Base-by-base conservation (phyloP, 2,797 vertebrate species). In the Xyrichtys novacula region DNA sequence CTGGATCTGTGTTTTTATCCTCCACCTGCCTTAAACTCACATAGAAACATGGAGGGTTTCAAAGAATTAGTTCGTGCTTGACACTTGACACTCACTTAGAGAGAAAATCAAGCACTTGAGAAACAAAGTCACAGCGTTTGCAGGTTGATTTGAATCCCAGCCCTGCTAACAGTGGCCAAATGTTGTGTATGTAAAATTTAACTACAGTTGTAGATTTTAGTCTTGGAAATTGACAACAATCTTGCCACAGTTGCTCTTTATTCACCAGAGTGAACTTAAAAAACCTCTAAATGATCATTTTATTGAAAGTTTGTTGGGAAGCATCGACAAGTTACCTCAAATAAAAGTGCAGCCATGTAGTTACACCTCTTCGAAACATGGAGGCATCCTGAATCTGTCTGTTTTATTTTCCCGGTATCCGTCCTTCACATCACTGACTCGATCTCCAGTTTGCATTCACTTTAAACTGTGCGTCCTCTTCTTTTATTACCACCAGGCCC, bases 401-500 rank as follows among this genome's bases (percentile, higher is more conserved):
- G 42, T 23, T 34, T 29, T 43, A 11, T 52, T 62, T 57, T 34
- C 5, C 10, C 0, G 0, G 32, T 26, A 1, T 54, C 6, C 12
- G 3, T 61, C 14, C 38, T 46, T 47, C 59, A 39, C 36, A 28
- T 40, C 3, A 26, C 48, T 53, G 31, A 60, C 54, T 38, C 52
- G 0, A 28, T 42, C n/a, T 31, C 39, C 22, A 25, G 6, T n/a
- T 17, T 6, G 6, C 17, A 0, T 57, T 4, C 15, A 20, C 1
- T 57, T 63, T 5, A 17, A 56, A 0, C 16, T 14, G 25, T 17
- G 12, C 23, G 1, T 28, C 22, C 1, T 52, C 14, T 16, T 25
- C 9, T 12, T 12, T 23, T 66, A 47, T 58, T 1, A 14, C 23
- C 44, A 5, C 16, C 91, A 99, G 98, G 96, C 97, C 12, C 96